Conservation (phyloP, 2,113 vertebrate genomes). For the Apeltes quadracus region DNA sequence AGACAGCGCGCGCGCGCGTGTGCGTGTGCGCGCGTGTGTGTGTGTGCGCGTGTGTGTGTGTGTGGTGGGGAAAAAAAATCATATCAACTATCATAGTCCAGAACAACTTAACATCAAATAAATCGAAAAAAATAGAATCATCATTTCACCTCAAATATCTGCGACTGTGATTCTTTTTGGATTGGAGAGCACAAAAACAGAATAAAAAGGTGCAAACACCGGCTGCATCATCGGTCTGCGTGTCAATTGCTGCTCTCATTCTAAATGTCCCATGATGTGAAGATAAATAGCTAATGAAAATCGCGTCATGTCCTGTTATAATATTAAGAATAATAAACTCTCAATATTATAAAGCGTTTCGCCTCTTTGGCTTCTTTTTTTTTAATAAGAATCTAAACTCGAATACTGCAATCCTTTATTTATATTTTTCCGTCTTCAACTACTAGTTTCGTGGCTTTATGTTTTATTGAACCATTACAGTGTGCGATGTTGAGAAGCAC, state of each 20-base stretch:
- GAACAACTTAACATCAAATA: constrained; percentile 18
- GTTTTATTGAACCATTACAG: not conserved
- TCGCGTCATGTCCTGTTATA: constrained; percentile 16
- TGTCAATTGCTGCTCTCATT: constrained; percentile 23
- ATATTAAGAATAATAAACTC: no score
- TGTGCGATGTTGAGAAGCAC: not conserved
- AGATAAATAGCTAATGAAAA: constrained; percentile 39
- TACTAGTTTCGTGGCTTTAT: not conserved
- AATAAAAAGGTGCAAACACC: constrained; percentile 6
- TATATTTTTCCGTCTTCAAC: not conserved
- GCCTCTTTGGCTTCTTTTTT: constrained; percentile 4
- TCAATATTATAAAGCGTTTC: constrained; percentile 13
- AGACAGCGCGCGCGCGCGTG: constrained; percentile 6
- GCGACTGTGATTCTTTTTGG: constrained; percentile 1
- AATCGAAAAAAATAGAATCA: not conserved
- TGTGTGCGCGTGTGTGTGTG: not conserved
- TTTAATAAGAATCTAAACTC: constrained; percentile 16
- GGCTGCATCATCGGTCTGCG: constrained; percentile 2
- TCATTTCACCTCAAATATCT: not conserved
- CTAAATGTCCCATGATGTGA: constrained; percentile 14
- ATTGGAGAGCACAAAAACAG: not conserved
- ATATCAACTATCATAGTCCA: not conserved
- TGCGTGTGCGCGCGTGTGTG: constrained; percentile 5
- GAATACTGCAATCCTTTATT: not conserved
- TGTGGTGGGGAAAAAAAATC: not conserved